Evolutionary conservation across 2,113 vertebrate genomes (phyloP).

Genomic region (Laticauda colubrina): DNA sequence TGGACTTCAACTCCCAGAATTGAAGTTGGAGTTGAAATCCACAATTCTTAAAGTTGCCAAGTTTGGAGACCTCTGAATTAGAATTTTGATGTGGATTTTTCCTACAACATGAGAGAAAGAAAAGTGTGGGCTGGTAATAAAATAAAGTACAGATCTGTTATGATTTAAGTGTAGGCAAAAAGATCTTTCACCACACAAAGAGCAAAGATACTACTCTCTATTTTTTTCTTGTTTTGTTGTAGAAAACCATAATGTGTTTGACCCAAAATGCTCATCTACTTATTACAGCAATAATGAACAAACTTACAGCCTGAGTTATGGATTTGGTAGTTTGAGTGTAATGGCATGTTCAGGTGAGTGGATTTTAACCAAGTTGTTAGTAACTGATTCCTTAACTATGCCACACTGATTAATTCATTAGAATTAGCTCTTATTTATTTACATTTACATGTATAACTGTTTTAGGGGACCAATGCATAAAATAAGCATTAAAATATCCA

Average conservation of each 20-base stretch:
- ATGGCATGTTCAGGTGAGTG: slow-evolving; percentile 66
- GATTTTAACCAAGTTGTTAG: rapidly evolving
- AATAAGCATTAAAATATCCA: background rate
- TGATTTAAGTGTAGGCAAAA: background rate
- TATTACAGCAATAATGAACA: slow-evolving; percentile 18
- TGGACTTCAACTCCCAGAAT: too few relatives aligned
- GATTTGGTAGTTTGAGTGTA: slow-evolving; percentile 61
- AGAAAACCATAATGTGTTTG: slow-evolving; percentile 66
- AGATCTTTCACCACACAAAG: background rate
- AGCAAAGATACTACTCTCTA: background rate
- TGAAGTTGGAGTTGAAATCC: too few relatives aligned
- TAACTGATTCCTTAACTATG: background rate
- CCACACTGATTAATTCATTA: background rate
- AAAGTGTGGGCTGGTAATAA: background rate
- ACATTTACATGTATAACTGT: background rate
- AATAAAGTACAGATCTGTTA: background rate
- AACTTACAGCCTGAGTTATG: slow-evolving; percentile 63
- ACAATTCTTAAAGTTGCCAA: too few relatives aligned
- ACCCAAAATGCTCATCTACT: slow-evolving; percentile 63
- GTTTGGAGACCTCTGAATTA: background rate
- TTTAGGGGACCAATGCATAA: background rate
- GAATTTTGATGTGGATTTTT: background rate
- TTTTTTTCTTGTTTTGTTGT: background rate
- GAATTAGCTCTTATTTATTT: background rate
- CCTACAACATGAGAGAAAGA: background rate